These are phyloP conservation scores for Pissodes strobi DNA, from an alignment of 1,140 invertebrate genomes.

Conservation along the genomic window DNA sequence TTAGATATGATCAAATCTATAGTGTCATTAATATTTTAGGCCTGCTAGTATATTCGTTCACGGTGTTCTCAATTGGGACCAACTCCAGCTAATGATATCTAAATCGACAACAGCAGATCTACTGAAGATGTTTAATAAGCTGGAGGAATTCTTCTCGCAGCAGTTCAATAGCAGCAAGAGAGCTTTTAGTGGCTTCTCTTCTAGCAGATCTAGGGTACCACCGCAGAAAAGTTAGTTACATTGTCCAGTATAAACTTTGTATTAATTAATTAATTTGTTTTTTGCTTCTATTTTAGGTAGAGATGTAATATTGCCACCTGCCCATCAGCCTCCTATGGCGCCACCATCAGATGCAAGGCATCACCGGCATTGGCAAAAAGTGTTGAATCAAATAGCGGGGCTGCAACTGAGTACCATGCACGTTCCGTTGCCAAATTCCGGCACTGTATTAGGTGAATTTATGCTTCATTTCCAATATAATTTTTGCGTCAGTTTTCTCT, in stretches of 20 bases:
- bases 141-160: conserved; percentile 96
- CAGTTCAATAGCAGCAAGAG: conserved; percentile 92
- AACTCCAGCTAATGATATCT: conserved; percentile 93
- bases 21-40: no score
- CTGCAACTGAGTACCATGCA: conserved; percentile 74
- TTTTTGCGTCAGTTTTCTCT: not conserved
- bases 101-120: conserved; percentile 95
- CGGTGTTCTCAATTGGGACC: conserved; percentile 91
- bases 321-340: conserved; percentile 16
- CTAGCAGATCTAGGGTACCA: conserved; percentile 41
- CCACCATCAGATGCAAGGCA: conserved; percentile 69
- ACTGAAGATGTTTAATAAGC: conserved; percentile 93
- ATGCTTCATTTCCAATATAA: no score
- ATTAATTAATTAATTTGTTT: not conserved
- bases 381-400: conserved; percentile 72
- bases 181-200: conserved; percentile 69
- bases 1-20: no score
- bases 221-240: conserved; percentile 52
- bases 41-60: conserved; percentile 92
- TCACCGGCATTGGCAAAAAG: conserved; percentile 91
- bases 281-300: conserved; percentile 28
- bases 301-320: conserved; percentile 7
- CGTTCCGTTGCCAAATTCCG: conserved; percentile 67
- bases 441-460: conserved; percentile 68
- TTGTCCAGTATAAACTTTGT: not conserved